A percentile compares a stretch with the other conserved stretches of the same genome.
Conservation (phyloP, 2,113 vertebrate species). For the Muntiacus muntjak region DNA sequence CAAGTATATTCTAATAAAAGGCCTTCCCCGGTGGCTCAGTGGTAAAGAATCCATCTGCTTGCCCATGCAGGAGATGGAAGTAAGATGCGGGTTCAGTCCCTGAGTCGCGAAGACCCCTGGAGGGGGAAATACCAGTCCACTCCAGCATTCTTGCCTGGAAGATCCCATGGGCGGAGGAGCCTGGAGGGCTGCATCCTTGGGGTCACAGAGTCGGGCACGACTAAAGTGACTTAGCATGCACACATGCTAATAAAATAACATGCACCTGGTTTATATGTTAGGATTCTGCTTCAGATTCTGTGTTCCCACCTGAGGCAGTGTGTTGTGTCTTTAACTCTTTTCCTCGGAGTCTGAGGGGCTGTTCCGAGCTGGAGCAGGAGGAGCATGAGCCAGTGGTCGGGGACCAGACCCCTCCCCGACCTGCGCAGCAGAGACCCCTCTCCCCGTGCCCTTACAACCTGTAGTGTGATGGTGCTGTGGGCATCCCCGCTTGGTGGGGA, state of each 20-base stretch:
- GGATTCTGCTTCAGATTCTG: not conserved
- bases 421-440: not conserved
- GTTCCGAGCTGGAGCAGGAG: not conserved
- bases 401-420: not conserved
- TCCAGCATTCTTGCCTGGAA: not conserved
- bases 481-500: not conserved
- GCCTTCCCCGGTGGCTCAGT: not conserved
- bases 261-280: not conserved
- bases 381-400: rapidly evolving
- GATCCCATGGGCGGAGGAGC: not conserved
- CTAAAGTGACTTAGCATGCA: not conserved
- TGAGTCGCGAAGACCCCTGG: not conserved
- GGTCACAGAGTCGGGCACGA: not conserved
- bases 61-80: not conserved
- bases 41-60: not conserved
- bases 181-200: not conserved
- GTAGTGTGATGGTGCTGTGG: rapidly evolving
- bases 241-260: not conserved
- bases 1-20: not conserved
- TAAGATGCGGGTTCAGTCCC: not conserved
- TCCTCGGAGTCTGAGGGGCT: not conserved
- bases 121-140: not conserved
- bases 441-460: rapidly evolving
- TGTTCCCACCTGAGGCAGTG: not conserved
- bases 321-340: not conserved